Evolutionary conservation across 2,113 vertebrate genomes (phyloP).

Genomic region (Alethe castanea): DNA sequence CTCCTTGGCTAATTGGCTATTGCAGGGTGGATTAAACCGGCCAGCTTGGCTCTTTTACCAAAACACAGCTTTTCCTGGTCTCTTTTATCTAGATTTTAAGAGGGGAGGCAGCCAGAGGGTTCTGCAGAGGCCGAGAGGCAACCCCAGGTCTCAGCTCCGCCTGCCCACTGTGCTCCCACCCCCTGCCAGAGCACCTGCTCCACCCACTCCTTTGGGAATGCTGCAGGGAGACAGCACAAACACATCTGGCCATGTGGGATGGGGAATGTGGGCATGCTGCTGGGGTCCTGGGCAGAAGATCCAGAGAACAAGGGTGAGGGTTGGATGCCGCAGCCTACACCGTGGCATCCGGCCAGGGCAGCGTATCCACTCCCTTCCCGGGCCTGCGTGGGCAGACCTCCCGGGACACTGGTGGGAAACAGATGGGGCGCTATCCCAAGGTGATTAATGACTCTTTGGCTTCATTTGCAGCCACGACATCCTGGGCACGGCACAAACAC

Average conservation of each 20-base stretch:
- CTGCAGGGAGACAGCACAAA: not conserved
- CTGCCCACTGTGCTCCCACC: not conserved
- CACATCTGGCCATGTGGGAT: accelerated
- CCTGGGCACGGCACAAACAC: not conserved
- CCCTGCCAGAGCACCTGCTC: not conserved
- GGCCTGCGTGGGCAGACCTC: not conserved
- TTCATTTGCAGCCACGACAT: not conserved
- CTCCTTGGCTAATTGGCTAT: not conserved
- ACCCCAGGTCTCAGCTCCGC: not conserved
- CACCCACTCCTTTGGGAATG: not conserved
- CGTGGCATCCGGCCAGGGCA: accelerated
- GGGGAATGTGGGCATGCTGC: not conserved
- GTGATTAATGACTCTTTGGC: not conserved
- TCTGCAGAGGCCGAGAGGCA: not conserved
- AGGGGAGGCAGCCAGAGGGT: not conserved
- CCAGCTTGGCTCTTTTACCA: not conserved
- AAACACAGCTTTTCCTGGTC: not conserved
- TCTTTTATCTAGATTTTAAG: not conserved
- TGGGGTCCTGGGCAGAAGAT: not conserved
- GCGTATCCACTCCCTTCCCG: accelerated
- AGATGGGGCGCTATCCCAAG: not conserved
- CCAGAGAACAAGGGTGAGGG: not conserved
- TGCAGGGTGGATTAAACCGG: conserved; percentile 17
- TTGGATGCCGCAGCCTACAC: not conserved
- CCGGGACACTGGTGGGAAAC: not conserved